These are phyloP conservation scores for Cliona cf. orientalis DNA, from an alignment of 37 sponge, comb jelly and placozoan species.

Conservation along the genomic window DNA sequence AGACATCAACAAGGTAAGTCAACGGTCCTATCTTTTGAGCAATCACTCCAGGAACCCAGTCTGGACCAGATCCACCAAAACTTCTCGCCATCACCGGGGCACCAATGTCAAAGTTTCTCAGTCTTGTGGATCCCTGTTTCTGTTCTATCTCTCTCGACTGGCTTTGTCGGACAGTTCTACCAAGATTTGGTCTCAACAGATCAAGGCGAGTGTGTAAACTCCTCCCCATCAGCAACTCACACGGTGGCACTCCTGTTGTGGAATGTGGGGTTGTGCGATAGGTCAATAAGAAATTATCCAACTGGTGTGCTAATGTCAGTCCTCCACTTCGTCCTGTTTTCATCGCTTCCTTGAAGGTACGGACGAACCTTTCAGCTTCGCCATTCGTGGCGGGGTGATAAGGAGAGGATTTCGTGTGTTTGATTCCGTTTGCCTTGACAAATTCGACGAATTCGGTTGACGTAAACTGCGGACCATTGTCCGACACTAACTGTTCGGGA, in stretches of 20 bases:
- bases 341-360: conserved; percentile 31
- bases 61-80: no score
- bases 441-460: conserved; percentile 13
- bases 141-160: no score
- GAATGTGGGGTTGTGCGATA: conserved; percentile 18
- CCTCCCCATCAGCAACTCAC: background rate
- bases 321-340: background rate
- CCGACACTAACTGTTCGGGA: conserved; percentile 5
- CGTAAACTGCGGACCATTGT: conserved; percentile 31
- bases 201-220: background rate
- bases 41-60: no score
- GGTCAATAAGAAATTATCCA: conserved; percentile 12
- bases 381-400: conserved; percentile 46
- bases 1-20: no score
- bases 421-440: conserved; percentile 15
- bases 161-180: background rate
- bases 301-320: background rate
- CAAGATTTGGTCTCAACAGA: conserved; percentile 11
- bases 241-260: conserved; percentile 13
- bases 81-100: no score
- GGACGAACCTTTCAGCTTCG: conserved; percentile 33
- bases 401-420: background rate
- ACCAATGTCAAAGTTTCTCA: no score
- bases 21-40: no score
- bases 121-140: no score